phyloP scores from a whole-genome alignment of 2,797 vertebrate species.

The Hozukius guyotensis region DNA sequence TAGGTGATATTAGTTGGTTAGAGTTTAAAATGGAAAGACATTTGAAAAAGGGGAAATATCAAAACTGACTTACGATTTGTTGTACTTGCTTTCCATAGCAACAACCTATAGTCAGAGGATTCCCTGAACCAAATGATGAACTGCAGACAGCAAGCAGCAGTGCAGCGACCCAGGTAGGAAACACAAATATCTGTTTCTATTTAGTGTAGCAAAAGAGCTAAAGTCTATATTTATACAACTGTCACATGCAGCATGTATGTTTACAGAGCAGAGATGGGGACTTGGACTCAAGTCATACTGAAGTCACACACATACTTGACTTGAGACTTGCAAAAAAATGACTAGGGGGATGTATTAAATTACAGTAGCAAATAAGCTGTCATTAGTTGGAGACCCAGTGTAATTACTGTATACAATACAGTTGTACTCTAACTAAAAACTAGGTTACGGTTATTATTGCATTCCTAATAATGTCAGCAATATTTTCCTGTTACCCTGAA shows the following conservation, averaged over 20 bases:
- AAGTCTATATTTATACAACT: neutral
- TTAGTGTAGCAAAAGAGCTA: neutral
- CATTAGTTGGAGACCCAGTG: no score
- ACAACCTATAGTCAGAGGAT: neutral
- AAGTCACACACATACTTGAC: neutral
- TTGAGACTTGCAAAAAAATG: neutral
- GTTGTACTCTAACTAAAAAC: neutral
- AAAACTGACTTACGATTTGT: neutral
- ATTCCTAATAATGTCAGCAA: neutral
- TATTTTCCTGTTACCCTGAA: rapidly evolving
- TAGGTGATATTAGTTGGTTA: neutral
- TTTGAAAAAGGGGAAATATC: neutral
- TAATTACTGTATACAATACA: no score
- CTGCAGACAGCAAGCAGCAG: neutral
- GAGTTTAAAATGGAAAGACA: neutral
- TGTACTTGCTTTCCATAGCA: neutral
- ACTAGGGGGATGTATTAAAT: no score
- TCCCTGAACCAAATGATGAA: neutral
- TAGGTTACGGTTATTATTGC: neutral
- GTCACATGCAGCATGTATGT: neutral
- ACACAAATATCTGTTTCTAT: neutral
- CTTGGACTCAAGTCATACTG: no score
- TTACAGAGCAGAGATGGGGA: neutral
- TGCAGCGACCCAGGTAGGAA: neutral
- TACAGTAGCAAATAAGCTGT: no score